phyloP scores from a whole-genome alignment of 2,888 invertebrate genomes.

The Troides aeacus region DNA sequence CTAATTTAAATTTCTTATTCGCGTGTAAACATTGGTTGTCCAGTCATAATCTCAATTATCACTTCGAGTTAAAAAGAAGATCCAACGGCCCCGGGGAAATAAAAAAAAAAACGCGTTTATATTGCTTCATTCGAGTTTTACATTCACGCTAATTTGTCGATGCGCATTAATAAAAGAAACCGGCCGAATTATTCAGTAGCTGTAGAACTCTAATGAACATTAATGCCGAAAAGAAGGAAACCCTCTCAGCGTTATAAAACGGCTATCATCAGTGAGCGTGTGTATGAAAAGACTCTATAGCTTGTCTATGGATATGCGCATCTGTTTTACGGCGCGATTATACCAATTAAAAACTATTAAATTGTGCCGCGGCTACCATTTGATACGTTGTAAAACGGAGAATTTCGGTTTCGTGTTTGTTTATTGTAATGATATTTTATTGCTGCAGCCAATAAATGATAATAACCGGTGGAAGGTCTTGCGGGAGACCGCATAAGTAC shows the following conservation, averaged over 20 bases:
- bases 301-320: constrained; percentile 59
- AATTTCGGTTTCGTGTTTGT: constrained; percentile 63
- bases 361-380: constrained; percentile 72
- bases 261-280: constrained; percentile 64
- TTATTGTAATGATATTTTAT: constrained; percentile 74
- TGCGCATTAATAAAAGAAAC: constrained; percentile 69
- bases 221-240: constrained; percentile 66
- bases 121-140: constrained; percentile 74
- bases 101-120: constrained; percentile 69
- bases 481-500: too few relatives aligned
- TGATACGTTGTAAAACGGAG: constrained; percentile 60
- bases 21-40: constrained; percentile 51
- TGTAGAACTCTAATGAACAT: constrained; percentile 73
- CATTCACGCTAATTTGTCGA: constrained; percentile 78
- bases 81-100: constrained; percentile 45
- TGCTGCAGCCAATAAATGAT: constrained; percentile 45
- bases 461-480: constrained; percentile 1
- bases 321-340: constrained; percentile 71
- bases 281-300: constrained; percentile 69
- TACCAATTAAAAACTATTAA: constrained; percentile 79
- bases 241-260: constrained; percentile 52
- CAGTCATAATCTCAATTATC: constrained; percentile 78
- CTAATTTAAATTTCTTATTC: constrained; percentile 61
- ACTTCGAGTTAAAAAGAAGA: constrained; percentile 66
- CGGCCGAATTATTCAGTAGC: constrained; percentile 78